These are phyloP conservation scores for Drosophila burlai DNA, from an alignment of 1,140 invertebrate species.

Conservation along the genomic window DNA sequence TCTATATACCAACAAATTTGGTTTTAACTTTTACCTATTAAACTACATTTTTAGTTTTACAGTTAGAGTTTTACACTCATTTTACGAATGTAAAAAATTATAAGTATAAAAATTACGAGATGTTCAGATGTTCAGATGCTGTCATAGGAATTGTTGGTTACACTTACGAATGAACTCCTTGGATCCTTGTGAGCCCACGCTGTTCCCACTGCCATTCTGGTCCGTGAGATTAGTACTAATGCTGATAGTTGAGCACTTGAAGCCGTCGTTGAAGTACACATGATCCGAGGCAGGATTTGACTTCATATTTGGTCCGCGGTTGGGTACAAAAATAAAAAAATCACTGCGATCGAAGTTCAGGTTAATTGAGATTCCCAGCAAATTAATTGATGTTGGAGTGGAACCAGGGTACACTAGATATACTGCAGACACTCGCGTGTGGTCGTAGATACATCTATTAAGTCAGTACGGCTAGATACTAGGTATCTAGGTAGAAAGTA, in stretches of 20 bases:
- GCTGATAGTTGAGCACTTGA: constrained; percentile 80
- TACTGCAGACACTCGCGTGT: constrained; percentile 9
- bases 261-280: constrained; percentile 79
- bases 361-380: constrained; percentile 13
- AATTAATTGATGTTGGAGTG: neutral
- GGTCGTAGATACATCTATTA: constrained; percentile 15
- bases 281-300: constrained; percentile 76
- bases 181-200: constrained; percentile 65
- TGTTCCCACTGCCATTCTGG: constrained; percentile 41
- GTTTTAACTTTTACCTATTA: too few relatives aligned
- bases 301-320: constrained; percentile 58
- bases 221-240: constrained; percentile 67
- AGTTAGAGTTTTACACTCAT: too few relatives aligned
- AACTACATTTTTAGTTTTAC: too few relatives aligned
- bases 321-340: neutral
- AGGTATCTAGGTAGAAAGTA: constrained; percentile 18
- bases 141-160: neutral
- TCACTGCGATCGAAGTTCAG: constrained; percentile 13
- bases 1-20: too few relatives aligned
- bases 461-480: neutral
- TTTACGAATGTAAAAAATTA: too few relatives aligned
- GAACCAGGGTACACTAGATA: constrained; percentile 10
- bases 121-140: too few relatives aligned
- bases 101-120: neutral
- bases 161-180: constrained; percentile 81